Conservation (phyloP, 2,888 invertebrate genomes). For the Flexamia atlantica region DNA sequence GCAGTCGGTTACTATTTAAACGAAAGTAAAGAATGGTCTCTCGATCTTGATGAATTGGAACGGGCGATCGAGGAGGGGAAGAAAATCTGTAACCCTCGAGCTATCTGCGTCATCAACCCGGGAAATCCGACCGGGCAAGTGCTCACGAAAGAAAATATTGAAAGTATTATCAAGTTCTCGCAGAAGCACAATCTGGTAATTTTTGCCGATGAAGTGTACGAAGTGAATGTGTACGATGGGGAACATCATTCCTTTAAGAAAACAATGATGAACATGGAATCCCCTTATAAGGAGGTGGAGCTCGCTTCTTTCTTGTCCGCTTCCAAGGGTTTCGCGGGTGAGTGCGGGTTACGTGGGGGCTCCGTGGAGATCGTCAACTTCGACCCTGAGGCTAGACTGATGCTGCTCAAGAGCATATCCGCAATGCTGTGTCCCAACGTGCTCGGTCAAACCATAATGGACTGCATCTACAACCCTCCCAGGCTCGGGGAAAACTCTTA, state of each 20-base stretch:
- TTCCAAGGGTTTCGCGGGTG: constrained; percentile 72
- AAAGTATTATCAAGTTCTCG: constrained; percentile 80
- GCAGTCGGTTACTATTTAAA: constrained; percentile 82
- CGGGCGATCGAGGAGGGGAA: constrained; percentile 76
- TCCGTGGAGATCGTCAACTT: constrained; percentile 80
- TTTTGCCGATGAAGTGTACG: constrained; percentile 79
- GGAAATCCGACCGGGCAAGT: constrained; percentile 83
- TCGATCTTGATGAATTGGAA: constrained; percentile 77
- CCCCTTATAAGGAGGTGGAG: constrained; percentile 78
- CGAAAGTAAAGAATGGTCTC: constrained; percentile 78
- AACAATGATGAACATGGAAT: constrained; percentile 78
- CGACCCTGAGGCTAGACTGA: constrained; percentile 76
- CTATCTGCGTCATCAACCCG: constrained; percentile 80
- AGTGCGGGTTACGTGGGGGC: constrained; percentile 79
- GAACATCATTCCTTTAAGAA: constrained; percentile 81
- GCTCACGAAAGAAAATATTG: constrained; percentile 78
- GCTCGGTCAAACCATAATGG: constrained; percentile 78
- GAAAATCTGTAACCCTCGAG: constrained; percentile 76
- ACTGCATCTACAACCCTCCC: constrained; percentile 79
- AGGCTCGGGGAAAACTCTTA: constrained; percentile 79
- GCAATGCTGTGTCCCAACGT: constrained; percentile 80
- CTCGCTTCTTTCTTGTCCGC: constrained; percentile 80
- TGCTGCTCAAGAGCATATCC: constrained; percentile 78
- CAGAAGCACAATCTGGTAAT: constrained; percentile 78
- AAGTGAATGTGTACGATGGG: constrained; percentile 80